Base-by-base conservation (phyloP, 2,888 invertebrate species). In the Apodemia zela region DNA sequence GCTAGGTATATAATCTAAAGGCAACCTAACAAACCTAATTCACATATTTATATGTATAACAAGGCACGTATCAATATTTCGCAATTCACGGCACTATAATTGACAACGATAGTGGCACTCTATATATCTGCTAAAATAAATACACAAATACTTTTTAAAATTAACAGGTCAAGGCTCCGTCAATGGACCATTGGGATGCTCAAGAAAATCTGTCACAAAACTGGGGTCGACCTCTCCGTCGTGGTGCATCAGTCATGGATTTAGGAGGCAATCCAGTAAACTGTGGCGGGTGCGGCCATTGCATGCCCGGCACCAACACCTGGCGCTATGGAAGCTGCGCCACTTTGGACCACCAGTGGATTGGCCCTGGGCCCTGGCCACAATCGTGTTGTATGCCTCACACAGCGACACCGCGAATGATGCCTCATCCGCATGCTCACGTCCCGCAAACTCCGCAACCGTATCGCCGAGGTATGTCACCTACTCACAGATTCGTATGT, bases 261-360 rank as follows among this genome's bases (percentile, higher is more conserved):
- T 75, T 90, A 10, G 80, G 87, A 10, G 85, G 82, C 4, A 79
- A 70, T 25, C 69, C 69, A n/a, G 68, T 71, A 0, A 66, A 65
- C 0, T 71, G 75, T 60, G 51, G 68, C 62, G 67, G 85, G 73
- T 73, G 76, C 71, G 25, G 72, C 11, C 73, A 74, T 65, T 78
- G 76, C 62, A 74, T 77, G 49, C 11, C 35, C 11, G 49, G 49
- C 15, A 74, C 80, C 6, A 68, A 73, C 63, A 72, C 79, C 17
- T 90, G 89, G 89, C 82, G 90, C 2, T 90, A 90, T 71, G 90
- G 91, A 68, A 89, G 90, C 76, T 89, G 89, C 71, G 89, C 87
- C 63, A 84, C 80, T 66, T 81, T 91, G 47, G 90, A 90, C 66
- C 87, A 85, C 69, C 72, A 81, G 29, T 86, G 86, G 85, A 65